Conservation (phyloP, 2,113 vertebrate species). For the Balaenoptera acutorostrata region DNA sequence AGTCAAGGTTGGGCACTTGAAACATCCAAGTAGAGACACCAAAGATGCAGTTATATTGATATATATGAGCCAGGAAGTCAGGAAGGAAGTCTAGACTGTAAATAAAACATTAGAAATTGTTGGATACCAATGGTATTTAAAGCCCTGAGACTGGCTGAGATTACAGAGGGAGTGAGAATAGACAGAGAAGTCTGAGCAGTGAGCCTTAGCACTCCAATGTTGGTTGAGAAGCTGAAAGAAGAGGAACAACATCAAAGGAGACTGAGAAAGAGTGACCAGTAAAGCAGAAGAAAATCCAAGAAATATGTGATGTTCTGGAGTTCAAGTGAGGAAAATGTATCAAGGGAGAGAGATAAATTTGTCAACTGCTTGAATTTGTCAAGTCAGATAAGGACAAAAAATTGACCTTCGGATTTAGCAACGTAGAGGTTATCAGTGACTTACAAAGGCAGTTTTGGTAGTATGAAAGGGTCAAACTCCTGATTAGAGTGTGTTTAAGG, state of each 20-base stretch:
- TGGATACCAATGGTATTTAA: neutral
- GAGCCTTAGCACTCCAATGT: neutral
- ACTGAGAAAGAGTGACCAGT: neutral
- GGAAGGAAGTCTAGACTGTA: neutral
- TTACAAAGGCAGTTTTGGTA: neutral
- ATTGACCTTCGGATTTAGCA: conserved; percentile 8
- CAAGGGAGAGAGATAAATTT: neutral
- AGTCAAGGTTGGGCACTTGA: neutral
- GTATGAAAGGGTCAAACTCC: neutral
- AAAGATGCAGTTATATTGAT: neutral
- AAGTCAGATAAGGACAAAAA: neutral
- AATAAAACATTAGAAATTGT: neutral
- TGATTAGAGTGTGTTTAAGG: neutral
- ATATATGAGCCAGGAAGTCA: neutral
- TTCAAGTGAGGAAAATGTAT: neutral
- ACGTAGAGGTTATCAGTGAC: neutral
- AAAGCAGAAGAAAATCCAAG: neutral
- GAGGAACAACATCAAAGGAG: neutral
- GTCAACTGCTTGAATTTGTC: neutral
- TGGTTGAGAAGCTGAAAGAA: neutral
- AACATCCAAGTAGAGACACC: neutral
- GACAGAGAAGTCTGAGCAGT: neutral
- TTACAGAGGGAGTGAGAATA: neutral
- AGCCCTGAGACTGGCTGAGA: neutral
- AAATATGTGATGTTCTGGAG: neutral